Conservation (phyloP, 2,113 vertebrate genomes). For the Cyprinodon variegatus region DNA sequence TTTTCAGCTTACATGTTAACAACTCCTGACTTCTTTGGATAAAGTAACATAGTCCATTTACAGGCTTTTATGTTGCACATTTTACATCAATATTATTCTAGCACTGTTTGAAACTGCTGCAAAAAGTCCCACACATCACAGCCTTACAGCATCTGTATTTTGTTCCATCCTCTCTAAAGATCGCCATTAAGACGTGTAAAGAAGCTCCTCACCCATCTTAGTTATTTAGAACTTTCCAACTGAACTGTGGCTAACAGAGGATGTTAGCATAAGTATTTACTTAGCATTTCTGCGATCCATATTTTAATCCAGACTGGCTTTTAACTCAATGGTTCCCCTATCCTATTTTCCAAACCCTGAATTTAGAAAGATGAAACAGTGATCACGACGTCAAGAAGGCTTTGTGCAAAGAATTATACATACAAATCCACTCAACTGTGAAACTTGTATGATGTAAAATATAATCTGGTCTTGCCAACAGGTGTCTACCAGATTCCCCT, state of each 20-base stretch:
- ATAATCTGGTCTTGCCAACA: too few relatives aligned
- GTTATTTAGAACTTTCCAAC: slow-evolving; percentile 65
- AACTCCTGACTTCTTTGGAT: slow-evolving; percentile 13
- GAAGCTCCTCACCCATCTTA: slow-evolving; percentile 58
- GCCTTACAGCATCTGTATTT: slow-evolving; percentile 67
- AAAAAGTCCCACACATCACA: slow-evolving; percentile 56
- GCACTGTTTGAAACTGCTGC: slow-evolving; percentile 44
- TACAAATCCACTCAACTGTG: too few relatives aligned
- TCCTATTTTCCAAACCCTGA: too few relatives aligned
- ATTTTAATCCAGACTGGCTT: slow-evolving; percentile 39
- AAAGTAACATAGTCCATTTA: slow-evolving; percentile 16
- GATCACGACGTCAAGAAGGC: slow-evolving; percentile 5
- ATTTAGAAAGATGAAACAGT: too few relatives aligned
- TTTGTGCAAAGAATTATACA: too few relatives aligned
- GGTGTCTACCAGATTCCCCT: too few relatives aligned
- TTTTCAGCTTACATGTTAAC: not conserved
- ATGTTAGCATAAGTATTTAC: slow-evolving; percentile 60
- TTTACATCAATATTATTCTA: slow-evolving; percentile 13
- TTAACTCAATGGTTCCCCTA: not conserved
- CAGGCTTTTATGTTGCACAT: slow-evolving; percentile 36
- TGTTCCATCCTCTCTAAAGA: slow-evolving; percentile 68
- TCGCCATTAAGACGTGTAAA: slow-evolving; percentile 49
- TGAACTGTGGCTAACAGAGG: slow-evolving; percentile 57
- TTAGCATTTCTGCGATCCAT: slow-evolving; percentile 43
- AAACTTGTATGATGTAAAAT: too few relatives aligned